Percentiles rank a stretch among this genome's conserved stretches.
Evolutionary conservation across 2,888 invertebrate genomes (phyloP).

Genomic region (Ecliptopera silaceata): DNA sequence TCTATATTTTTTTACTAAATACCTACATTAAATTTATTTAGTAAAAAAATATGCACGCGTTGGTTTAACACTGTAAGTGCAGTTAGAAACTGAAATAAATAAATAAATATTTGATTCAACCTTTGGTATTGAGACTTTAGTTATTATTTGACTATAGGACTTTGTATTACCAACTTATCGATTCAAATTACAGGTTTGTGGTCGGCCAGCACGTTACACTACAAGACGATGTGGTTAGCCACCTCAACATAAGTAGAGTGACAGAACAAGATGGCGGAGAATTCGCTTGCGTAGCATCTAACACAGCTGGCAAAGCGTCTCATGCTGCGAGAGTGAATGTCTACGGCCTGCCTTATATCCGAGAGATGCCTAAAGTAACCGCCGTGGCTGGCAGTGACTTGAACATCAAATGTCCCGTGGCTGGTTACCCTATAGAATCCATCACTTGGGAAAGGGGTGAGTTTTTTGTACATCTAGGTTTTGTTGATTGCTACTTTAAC

Average conservation of each 20-base stretch:
- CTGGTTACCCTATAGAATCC: conserved; percentile 93
- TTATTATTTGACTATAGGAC: no score
- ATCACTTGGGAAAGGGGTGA: conserved; percentile 96
- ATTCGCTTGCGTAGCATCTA: conserved; percentile 93
- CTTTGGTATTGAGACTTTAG: no score
- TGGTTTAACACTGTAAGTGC: no score
- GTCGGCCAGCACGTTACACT: conserved; percentile 96
- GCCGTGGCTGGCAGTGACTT: conserved; percentile 93
- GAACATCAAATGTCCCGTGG: conserved; percentile 94
- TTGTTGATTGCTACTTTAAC: no score
- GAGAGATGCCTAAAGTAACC: conserved; percentile 94
- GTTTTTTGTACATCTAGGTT: no score
- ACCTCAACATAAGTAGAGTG: conserved; percentile 94
- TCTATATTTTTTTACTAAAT: no score
- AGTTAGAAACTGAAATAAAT: no score
- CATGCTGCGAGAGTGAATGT: conserved; percentile 94
- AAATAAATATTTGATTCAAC: no score
- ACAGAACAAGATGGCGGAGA: conserved; percentile 96
- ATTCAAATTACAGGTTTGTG: conserved; percentile 85
- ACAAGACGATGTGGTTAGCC: conserved; percentile 96
- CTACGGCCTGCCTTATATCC: conserved; percentile 92
- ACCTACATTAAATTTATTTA: no score
- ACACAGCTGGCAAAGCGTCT: conserved; percentile 90
- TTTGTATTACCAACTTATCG: not conserved
- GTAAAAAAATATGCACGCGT: no score